These are phyloP conservation scores for Montipora capitata DNA, from an alignment of 92 coral and sea anemone species.

Conservation along the genomic window DNA sequence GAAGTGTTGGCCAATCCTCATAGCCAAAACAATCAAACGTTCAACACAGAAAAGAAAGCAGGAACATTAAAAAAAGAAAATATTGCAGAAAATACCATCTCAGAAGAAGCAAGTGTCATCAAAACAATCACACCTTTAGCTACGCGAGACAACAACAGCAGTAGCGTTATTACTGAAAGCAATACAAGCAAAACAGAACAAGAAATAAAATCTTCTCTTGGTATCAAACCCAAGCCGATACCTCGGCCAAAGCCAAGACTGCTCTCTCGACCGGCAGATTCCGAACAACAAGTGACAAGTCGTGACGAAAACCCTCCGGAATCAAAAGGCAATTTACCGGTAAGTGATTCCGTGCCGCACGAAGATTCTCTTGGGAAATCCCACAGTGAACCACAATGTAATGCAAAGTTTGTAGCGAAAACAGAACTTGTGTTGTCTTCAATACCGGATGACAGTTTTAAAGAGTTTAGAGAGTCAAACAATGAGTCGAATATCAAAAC, in stretches of 20 bases:
- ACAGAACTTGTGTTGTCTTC: conserved; percentile 13
- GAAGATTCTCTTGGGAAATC: conserved; percentile 49
- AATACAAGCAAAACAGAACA: conserved; percentile 15
- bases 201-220: conserved; percentile 17
- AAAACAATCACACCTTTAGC: conserved; percentile 14
- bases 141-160: neutral
- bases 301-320: conserved; percentile 42
- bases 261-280: conserved; percentile 21
- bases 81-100: neutral
- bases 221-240: conserved; percentile 76
- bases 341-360: neutral
- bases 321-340: conserved; percentile 1
- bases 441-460: conserved; percentile 33
- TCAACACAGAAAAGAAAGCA: neutral
- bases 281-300: neutral
- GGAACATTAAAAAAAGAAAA: conserved; percentile 10
- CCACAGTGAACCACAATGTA: conserved; percentile 37
- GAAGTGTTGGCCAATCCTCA: conserved; percentile 17
- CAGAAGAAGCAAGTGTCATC: conserved; percentile 9
- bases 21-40: conserved; percentile 3
- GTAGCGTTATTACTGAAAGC: neutral
- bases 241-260: conserved; percentile 77
- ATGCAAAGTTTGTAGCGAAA: conserved; percentile 28
- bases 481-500: conserved; percentile 13
- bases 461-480: neutral